phyloP scores from a whole-genome alignment of 1,140 invertebrate genomes.

The Lasaia peninsularis region DNA sequence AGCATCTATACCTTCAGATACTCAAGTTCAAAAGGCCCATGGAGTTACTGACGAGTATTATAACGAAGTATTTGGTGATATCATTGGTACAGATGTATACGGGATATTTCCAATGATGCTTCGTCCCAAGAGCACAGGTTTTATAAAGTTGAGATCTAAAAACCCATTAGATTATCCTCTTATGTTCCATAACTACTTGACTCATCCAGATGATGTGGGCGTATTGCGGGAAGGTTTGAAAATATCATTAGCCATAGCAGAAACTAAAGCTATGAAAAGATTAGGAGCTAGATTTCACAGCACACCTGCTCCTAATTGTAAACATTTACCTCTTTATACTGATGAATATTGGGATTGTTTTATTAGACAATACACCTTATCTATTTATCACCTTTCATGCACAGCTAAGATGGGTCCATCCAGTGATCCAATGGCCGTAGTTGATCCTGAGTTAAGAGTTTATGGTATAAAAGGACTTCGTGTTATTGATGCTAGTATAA shows the following conservation, averaged over 20 bases:
- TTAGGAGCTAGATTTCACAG: conserved; percentile 87
- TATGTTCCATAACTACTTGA: conserved; percentile 93
- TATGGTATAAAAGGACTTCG: conserved; percentile 86
- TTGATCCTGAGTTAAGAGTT: conserved; percentile 87
- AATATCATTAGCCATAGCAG: conserved; percentile 87
- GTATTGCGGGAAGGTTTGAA: conserved; percentile 91
- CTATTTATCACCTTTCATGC: conserved; percentile 91
- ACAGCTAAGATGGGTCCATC: conserved; percentile 91
- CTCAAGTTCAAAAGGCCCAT: conserved; percentile 86
- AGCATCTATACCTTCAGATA: conserved; percentile 87
- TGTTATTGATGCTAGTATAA: conserved; percentile 89
- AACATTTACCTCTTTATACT: conserved; percentile 84
- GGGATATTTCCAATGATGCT: conserved; percentile 92
- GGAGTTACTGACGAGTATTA: conserved; percentile 89
- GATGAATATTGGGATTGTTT: conserved; percentile 92
- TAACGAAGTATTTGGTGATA: conserved; percentile 82
- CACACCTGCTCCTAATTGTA: conserved; percentile 87
- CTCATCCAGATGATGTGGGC: conserved; percentile 87
- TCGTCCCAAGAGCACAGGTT: conserved; percentile 89
- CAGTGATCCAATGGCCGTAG: conserved; percentile 87
- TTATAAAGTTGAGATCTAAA: conserved; percentile 84
- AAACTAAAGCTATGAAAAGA: conserved; percentile 83
- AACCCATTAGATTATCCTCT: conserved; percentile 92
- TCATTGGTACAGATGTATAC: conserved; percentile 86
- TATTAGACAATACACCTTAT: conserved; percentile 89